Conservation (phyloP, 2,797 vertebrate species). For the Clamator glandarius region DNA sequence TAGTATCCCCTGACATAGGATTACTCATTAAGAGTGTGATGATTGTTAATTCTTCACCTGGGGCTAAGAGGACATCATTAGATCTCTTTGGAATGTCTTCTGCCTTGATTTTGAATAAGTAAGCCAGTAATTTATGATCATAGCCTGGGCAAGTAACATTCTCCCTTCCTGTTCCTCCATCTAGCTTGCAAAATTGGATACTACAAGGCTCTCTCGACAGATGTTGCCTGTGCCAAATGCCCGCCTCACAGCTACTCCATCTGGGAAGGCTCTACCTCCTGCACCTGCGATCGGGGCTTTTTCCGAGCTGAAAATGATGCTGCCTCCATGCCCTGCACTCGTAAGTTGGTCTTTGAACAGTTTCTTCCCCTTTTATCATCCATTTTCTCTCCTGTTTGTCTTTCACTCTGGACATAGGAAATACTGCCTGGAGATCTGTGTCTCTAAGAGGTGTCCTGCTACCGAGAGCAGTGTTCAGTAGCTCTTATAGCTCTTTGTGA, state of each 20-base stretch:
- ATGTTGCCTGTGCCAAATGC: constrained; percentile 91
- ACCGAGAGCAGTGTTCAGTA: not conserved
- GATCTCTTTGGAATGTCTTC: constrained; percentile 49
- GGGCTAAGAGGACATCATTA: constrained; percentile 51
- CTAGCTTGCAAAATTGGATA: constrained; percentile 95
- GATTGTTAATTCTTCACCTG: constrained; percentile 48
- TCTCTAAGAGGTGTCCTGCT: not conserved
- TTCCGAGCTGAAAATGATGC: constrained; percentile 93
- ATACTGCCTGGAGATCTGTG: not conserved
- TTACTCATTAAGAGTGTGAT: constrained; percentile 23
- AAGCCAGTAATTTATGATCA: constrained; percentile 23
- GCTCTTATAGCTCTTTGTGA: not conserved
- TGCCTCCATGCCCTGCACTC: constrained; percentile 93
- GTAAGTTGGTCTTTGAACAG: constrained; percentile 80
- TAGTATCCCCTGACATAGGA: constrained; percentile 14
- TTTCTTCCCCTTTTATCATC: not conserved
- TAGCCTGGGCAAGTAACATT: constrained; percentile 23
- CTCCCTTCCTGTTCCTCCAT: constrained; percentile 61
- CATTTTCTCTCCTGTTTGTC: not conserved
- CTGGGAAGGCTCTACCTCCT: constrained; percentile 92
- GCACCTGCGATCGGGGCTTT: constrained; percentile 92
- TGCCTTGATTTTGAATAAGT: constrained; percentile 45
- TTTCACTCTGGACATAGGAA: not conserved
- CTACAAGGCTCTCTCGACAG: constrained; percentile 92
- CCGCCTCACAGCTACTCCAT: constrained; percentile 94